A percentile compares a stretch with the other conserved stretches of the same genome.
phyloP scores from a whole-genome alignment of 2,888 invertebrate genomes.

The Coleophora flavipennella region DNA sequence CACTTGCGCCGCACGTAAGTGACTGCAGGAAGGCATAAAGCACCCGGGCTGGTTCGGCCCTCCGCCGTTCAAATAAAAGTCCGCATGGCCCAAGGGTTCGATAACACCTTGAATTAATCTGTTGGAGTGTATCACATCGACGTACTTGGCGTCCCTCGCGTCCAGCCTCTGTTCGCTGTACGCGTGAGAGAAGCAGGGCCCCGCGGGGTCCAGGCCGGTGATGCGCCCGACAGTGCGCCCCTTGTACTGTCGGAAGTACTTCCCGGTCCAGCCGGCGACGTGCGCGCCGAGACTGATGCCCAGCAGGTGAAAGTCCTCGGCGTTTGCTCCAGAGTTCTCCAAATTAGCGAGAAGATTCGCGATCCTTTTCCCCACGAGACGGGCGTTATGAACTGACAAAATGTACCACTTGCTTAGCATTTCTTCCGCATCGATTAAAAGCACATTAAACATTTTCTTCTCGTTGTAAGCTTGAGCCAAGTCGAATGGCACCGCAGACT shows the following conservation, averaged over 20 bases:
- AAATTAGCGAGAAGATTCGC: constrained; percentile 65
- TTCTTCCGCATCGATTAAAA: constrained; percentile 59
- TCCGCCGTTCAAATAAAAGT: constrained; percentile 83
- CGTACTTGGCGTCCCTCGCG: constrained; percentile 53
- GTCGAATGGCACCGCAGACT: constrained; percentile 51
- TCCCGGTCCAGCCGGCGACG: constrained; percentile 66
- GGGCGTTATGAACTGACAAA: constrained; percentile 54
- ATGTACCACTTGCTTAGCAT: constrained; percentile 57
- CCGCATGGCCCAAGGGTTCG: constrained; percentile 77
- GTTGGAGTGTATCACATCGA: constrained; percentile 63
- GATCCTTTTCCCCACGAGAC: constrained; percentile 65
- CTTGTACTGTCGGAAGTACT: constrained; percentile 56
- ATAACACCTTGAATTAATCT: constrained; percentile 59
- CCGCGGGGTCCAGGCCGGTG: constrained; percentile 65
- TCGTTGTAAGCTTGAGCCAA: constrained; percentile 56
- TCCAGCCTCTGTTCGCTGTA: constrained; percentile 55
- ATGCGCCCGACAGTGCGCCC: constrained; percentile 50
- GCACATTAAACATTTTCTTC: constrained; percentile 60
- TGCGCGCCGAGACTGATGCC: constrained; percentile 75
- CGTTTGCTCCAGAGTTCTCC: constrained; percentile 50
- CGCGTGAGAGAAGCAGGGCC: constrained; percentile 61
- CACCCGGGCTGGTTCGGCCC: constrained; percentile 81
- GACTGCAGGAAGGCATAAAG: constrained; percentile 63
- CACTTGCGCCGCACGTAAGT: constrained; percentile 55
- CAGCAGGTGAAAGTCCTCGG: constrained; percentile 66